Conservation (phyloP, 2,888 invertebrate genomes). For the Drosophila flavopinicola region DNA sequence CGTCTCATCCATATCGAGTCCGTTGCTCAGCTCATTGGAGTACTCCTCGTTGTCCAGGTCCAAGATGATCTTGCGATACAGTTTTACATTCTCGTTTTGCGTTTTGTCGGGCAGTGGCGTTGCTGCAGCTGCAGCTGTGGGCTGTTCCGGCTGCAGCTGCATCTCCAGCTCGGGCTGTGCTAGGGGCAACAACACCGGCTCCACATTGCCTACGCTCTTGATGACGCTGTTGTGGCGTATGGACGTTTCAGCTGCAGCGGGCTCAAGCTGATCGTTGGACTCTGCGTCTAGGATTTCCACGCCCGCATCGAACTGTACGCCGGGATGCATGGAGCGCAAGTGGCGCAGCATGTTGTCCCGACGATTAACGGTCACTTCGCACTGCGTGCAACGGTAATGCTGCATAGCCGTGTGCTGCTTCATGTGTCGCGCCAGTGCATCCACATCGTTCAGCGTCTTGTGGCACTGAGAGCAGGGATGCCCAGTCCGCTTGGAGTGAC, state of each 20-base stretch:
- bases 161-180: background rate
- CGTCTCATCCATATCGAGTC: slow-evolving; percentile 37
- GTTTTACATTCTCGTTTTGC: slow-evolving; percentile 64
- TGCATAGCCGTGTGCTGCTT: slow-evolving; percentile 76
- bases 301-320: slow-evolving; percentile 64
- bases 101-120: slow-evolving; percentile 26
- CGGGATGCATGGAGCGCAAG: slow-evolving; percentile 90
- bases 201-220: slow-evolving; percentile 82
- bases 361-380: slow-evolving; percentile 89
- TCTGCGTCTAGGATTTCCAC: slow-evolving; percentile 51
- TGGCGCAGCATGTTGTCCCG: slow-evolving; percentile 92
- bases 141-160: slow-evolving; percentile 9
- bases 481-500: slow-evolving; percentile 86
- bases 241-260: slow-evolving; percentile 9
- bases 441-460: slow-evolving; percentile 88
- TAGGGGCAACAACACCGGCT: slow-evolving; percentile 60
- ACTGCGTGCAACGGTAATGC: slow-evolving; percentile 89
- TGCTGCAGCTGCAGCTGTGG: slow-evolving; percentile 1
- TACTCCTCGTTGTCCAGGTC: slow-evolving; percentile 73
- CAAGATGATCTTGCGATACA: slow-evolving; percentile 62
- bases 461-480: slow-evolving; percentile 88
- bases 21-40: slow-evolving; percentile 67
- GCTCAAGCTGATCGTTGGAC: background rate
- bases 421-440: slow-evolving; percentile 89
- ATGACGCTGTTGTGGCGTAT: slow-evolving; percentile 81